Conservation (phyloP, 2,888 invertebrate genomes). For the Mimas tiliae region DNA sequence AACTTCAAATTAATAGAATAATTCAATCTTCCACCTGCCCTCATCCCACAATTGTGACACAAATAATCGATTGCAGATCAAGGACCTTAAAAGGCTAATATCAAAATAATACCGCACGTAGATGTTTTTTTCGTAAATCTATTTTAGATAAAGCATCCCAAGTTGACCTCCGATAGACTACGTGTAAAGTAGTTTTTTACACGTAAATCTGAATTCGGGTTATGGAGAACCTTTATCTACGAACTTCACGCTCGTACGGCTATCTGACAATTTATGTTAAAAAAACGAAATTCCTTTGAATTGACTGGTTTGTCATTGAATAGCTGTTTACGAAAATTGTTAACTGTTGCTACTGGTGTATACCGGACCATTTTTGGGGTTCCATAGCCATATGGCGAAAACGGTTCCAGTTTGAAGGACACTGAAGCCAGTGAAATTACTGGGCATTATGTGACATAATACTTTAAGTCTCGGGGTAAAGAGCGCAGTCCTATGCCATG, state of each 20-base stretch:
- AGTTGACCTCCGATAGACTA: slow-evolving; percentile 34
- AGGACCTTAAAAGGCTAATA: slow-evolving; percentile 3
- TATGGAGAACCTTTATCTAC: slow-evolving; percentile 44
- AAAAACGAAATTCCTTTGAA: slow-evolving; percentile 40
- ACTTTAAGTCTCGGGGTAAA: too few species aligned
- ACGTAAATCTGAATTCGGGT: slow-evolving; percentile 41
- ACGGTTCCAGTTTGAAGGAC: too few species aligned
- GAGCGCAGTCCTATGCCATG: too few species aligned
- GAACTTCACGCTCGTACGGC: slow-evolving; percentile 55
- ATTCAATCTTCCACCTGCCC: too few species aligned
- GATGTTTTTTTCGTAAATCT: slow-evolving; percentile 37
- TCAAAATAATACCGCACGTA: slow-evolving; percentile 39
- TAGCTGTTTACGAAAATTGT: slow-evolving; percentile 53
- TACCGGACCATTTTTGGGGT: too few species aligned
- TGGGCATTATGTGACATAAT: too few species aligned
- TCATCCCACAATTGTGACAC: too few species aligned
- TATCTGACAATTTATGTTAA: slow-evolving; percentile 39
- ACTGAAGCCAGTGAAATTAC: too few species aligned
- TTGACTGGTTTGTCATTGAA: slow-evolving; percentile 43
- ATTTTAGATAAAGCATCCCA: slow-evolving; percentile 32
- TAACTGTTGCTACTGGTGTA: background rate
- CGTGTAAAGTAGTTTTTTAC: slow-evolving; percentile 38
- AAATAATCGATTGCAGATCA: background rate
- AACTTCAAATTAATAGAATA: background rate
- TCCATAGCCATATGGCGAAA: too few species aligned